Conservation (phyloP, 2,797 vertebrate genomes). For the Aeoliscus strigatus region DNA sequence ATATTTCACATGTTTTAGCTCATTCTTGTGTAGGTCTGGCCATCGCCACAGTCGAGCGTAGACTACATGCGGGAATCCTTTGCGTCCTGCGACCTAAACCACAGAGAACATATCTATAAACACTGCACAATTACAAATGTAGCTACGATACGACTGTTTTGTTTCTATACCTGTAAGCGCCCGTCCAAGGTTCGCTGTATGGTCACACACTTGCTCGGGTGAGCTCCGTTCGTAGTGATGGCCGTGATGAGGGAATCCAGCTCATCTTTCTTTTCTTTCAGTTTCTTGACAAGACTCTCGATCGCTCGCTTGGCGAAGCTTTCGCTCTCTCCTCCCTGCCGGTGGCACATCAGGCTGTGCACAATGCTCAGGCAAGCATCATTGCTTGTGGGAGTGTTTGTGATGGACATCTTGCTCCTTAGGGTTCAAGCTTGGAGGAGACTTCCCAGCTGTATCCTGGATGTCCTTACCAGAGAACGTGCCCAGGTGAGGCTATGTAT, state of each 20-base stretch:
- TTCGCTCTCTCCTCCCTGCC: slow-evolving; percentile 95
- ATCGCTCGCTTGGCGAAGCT: slow-evolving; percentile 95
- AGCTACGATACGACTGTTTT: background rate
- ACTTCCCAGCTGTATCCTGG: slow-evolving; percentile 20
- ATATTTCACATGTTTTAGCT: slow-evolving; percentile 96
- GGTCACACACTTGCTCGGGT: slow-evolving; percentile 97
- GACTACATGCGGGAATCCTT: slow-evolving; percentile 96
- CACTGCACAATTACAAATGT: too few relatives aligned
- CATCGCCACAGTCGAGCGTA: slow-evolving; percentile 95
- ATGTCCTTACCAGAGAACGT: slow-evolving; percentile 1
- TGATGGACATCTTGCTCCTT: slow-evolving; percentile 86
- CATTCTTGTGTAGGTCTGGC: slow-evolving; percentile 98
- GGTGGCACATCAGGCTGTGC: slow-evolving; percentile 97
- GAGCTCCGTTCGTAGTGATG: slow-evolving; percentile 95
- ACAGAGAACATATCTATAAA: slow-evolving; percentile 22
- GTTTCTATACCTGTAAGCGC: slow-evolving; percentile 82
- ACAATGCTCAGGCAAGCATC: slow-evolving; percentile 98
- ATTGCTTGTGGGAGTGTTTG: slow-evolving; percentile 94
- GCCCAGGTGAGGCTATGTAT: slow-evolving; percentile 7
- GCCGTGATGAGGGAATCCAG: slow-evolving; percentile 95
- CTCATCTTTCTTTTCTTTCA: slow-evolving; percentile 98
- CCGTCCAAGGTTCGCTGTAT: slow-evolving; percentile 96
- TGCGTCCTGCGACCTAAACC: slow-evolving; percentile 89
- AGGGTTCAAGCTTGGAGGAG: slow-evolving; percentile 39
- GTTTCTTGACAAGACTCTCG: slow-evolving; percentile 96